Evolutionary conservation across 2,113 vertebrate genomes (phyloP).

Genomic region (Azemiops feae): DNA sequence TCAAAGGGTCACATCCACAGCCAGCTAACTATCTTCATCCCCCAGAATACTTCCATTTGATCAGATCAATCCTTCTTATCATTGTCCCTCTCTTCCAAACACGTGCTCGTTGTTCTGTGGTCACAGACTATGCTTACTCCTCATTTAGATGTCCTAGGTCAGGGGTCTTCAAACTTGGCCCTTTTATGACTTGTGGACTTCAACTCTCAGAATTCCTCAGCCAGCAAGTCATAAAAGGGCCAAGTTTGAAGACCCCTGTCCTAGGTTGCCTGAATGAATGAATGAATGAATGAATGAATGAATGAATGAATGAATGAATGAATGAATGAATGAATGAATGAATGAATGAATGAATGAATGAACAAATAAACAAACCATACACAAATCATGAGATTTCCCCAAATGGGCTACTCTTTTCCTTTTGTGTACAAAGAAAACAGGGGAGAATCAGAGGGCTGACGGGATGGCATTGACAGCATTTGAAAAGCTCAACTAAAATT

Average conservation of each 20-base stretch:
- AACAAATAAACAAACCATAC: too few species aligned
- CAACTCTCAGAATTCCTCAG: too few species aligned
- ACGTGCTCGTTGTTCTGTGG: background rate
- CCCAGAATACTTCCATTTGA: background rate
- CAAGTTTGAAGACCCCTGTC: too few species aligned
- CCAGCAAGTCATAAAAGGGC: too few species aligned
- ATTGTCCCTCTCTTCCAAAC: too few species aligned
- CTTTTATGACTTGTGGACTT: too few species aligned
- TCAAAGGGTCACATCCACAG: background rate
- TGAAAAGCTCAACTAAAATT: background rate
- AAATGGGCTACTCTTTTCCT: background rate
- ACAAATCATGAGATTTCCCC: background rate
- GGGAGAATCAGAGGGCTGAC: background rate
- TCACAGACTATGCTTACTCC: background rate
- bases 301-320: background rate
- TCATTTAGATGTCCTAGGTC: background rate
- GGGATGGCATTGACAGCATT: background rate
- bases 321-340: background rate
- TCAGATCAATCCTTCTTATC: background rate
- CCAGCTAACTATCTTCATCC: background rate
- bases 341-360: background rate
- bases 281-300: background rate
- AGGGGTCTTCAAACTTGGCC: too few species aligned
- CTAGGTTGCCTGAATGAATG: too few species aligned
- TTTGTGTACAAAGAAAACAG: background rate